Evolutionary conservation across 2,797 vertebrate genomes (phyloP), one percentile per base, ranked within the genome.

Genomic region (Microcaecilia unicolor): DNA sequence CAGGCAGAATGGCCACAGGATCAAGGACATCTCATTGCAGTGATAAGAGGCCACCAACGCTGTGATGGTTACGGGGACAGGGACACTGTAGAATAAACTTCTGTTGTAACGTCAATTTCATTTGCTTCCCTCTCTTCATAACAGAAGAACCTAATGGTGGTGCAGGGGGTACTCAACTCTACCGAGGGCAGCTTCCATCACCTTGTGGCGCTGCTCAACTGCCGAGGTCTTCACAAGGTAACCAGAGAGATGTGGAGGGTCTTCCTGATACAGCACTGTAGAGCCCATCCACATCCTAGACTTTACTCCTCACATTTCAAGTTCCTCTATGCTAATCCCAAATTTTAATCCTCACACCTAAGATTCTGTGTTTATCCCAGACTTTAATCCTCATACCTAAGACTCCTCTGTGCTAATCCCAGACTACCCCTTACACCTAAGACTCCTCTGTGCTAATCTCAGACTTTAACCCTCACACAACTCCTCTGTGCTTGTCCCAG

Each of bases 121-220:
- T 8, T 31, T 32, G 6, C 10, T 29, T 34, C 12, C 12, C 31
- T 37, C 41, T 39, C 16, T 42, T n/a, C 5, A 25, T 31, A 30
- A 1, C 69, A 95, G 91, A 86, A 78, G 58, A 83, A 82, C 22
- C 81, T 95, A 67, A 64, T 80, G 64, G 88, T 89, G 36, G 77
- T 91, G 46, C 91, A 93, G 61, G 85, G 87, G 73, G 92, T 86
- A 14, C 77, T 95, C 39, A 95, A 93, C 37, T 67, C 70, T 47
- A 95, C 92, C 0, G 92, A 95, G 64, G 86, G 88, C 13, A 89
- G 89, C 67, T 92, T 93, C 49, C 92, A 95, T 58, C 90, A 95
- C 62, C 43, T 95, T 48, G 88, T 93, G 55, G 92, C 92, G 1
- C 76, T 93, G 6, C 75, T 95, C 18, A 91, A 93, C 68, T 95